Evolutionary conservation across 92 coral and sea anemone genomes (phyloP).

Genomic region (Epizoanthus illoricatus): DNA sequence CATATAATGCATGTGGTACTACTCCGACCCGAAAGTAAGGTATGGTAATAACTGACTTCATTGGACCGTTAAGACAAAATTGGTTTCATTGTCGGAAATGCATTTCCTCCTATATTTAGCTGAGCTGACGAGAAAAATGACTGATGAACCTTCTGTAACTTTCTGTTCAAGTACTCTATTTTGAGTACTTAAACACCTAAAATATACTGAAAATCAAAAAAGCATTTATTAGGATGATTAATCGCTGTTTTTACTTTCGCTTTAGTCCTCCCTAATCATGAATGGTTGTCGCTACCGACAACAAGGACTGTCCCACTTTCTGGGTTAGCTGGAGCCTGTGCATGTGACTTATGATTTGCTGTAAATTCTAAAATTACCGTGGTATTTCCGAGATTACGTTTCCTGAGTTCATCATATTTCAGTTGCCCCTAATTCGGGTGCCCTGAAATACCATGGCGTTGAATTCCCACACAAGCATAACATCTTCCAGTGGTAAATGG

Average conservation of each 20-base stretch:
- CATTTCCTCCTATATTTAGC: slow-evolving; percentile 21
- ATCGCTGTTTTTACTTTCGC: not conserved
- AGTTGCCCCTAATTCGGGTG: not conserved
- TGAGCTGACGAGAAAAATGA: not conserved
- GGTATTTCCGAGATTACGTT: slow-evolving; percentile 24
- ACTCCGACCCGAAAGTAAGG: not conserved
- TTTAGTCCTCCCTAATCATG: not conserved
- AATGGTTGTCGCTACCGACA: not conserved
- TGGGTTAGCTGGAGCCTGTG: not conserved
- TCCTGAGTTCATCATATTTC: slow-evolving; percentile 14
- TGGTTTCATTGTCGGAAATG: slow-evolving; percentile 24
- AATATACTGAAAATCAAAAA: not conserved
- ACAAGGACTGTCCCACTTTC: not conserved
- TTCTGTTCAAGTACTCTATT: slow-evolving; percentile 4
- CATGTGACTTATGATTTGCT: not conserved
- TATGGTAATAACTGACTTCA: not conserved
- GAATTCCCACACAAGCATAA: not conserved
- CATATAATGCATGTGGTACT: slow-evolving; percentile 19
- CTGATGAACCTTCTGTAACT: slow-evolving; percentile 10
- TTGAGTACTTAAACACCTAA: not conserved
- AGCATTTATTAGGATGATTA: not conserved
- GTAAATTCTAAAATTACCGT: slow-evolving; percentile 15
- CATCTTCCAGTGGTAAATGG: slow-evolving; percentile 29
- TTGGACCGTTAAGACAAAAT: slow-evolving; percentile 14
- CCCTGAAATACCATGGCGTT: not conserved